Evolutionary conservation across 2,113 vertebrate genomes (phyloP), one percentile per base, ranked within the genome.

Genomic region (Donacobius atricapilla): DNA sequence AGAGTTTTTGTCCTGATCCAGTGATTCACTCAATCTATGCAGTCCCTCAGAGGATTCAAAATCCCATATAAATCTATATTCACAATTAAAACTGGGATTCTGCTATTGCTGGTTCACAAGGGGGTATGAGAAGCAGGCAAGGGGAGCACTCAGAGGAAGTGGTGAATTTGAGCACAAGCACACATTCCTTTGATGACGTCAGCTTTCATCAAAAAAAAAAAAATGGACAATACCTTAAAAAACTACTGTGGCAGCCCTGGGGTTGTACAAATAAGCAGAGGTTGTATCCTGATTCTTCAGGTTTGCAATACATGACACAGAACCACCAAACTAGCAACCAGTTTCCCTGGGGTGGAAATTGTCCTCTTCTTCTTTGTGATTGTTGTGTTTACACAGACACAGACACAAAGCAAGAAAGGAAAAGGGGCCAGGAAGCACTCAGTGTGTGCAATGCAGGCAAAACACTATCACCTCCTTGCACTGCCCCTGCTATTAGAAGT

Each of bases 141-240:
- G n/a, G 28, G n/a, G 13, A 60, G 13, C 13, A 11, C 45, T 65
- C 19, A 19, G 22, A 65, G 33, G 22, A 24, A 10, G 7, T 15
- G 37, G 10, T 40, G 50, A 69, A 44, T 48, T 57, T 70, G 60
- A 81, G 45, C 45, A 65, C 14, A 54, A 68, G 37, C 17, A 27
- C 8, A 54, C 3, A 3, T 3, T 28, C 11, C 8, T 31, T 37
- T 53, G 30, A 12, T 61, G 35, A 66, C 0, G 0, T 50, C 42
- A 39, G 51, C 4, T 73, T 83, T 70, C 77, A 17, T 17, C 6
- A 57, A 44, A 90, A 45, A 30, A 44, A 95, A 40, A 58, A 56
- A 53, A 53, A 53, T n/a, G n/a, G 10, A 20, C 23, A 50, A 53
- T 12, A 45, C 4, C n/a, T n/a, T 89, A 39, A 48, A 66, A 63